Evolutionary conservation across 2,113 vertebrate species (phyloP).

Genomic region (Todiramphus saurophagus): DNA sequence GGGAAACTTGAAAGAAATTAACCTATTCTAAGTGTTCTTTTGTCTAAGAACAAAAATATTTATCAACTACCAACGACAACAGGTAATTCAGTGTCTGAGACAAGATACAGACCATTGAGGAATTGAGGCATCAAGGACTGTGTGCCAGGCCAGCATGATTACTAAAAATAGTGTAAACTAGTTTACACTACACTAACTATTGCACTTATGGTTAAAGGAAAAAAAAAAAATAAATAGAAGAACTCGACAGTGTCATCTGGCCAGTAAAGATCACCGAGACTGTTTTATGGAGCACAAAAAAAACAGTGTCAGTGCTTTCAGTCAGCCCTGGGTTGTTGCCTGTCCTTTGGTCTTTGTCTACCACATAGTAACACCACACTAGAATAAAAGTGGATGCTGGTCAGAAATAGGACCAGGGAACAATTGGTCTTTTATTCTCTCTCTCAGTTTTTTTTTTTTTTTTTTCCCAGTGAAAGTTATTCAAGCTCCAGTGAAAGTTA

Average conservation of each 20-base stretch:
- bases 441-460: neutral
- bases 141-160: neutral
- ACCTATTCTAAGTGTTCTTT: neutral
- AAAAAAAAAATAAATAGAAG: neutral
- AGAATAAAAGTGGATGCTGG: too few species aligned
- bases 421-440: neutral
- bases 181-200: neutral
- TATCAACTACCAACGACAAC: neutral
- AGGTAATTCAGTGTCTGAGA: neutral
- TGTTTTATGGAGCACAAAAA: neutral
- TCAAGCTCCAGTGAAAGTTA: neutral
- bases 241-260: neutral
- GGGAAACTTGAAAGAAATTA: neutral
- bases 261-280: neutral
- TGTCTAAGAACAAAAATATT: neutral
- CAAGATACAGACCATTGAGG: neutral
- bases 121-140: neutral
- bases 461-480: neutral
- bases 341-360: neutral
- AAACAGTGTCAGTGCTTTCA: neutral
- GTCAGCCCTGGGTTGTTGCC: neutral
- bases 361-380: rapidly evolving
- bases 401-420: neutral
- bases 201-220: neutral
- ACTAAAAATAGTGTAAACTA: neutral